A percentile compares a stretch with the other conserved stretches of the same genome.
Evolutionary conservation across 2,888 invertebrate species (phyloP).

Genomic region (Phortica okadai): DNA sequence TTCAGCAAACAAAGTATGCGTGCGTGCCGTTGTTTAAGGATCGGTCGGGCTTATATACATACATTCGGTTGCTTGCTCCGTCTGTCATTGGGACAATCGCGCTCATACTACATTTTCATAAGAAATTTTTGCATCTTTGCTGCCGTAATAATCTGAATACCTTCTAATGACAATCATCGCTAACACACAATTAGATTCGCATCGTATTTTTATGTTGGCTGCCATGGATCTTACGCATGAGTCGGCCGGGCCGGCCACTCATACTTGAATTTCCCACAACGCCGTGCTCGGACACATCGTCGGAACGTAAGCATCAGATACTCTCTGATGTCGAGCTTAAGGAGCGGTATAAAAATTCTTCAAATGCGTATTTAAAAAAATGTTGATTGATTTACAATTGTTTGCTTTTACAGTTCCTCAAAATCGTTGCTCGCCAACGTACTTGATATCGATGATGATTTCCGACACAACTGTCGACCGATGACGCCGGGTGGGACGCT

Average conservation of each 20-base stretch:
- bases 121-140: not conserved
- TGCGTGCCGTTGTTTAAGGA: not conserved
- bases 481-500: constrained; percentile 80
- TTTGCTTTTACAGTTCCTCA: constrained; percentile 82
- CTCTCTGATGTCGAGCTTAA: constrained; percentile 91
- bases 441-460: constrained; percentile 97
- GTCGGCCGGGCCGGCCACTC: constrained; percentile 81
- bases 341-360: constrained; percentile 79
- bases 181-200: constrained; percentile 81
- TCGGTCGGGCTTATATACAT: not conserved
- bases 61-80: not conserved
- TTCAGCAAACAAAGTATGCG: constrained; percentile 40
- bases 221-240: constrained; percentile 97
- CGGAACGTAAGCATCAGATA: constrained; percentile 83
- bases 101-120: not conserved
- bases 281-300: constrained; percentile 79
- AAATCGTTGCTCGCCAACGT: constrained; percentile 97
- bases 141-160: not conserved
- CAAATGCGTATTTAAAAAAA: constrained; percentile 8
- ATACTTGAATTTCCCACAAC: constrained; percentile 77
- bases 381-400: not conserved
- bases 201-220: constrained; percentile 97
- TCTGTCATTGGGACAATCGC: not conserved
- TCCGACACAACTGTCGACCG: constrained; percentile 87
- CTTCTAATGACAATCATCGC: not conserved